Base-by-base conservation (phyloP, 2,888 invertebrate genomes). In the Sinodicranocentrus sp. region DNA sequence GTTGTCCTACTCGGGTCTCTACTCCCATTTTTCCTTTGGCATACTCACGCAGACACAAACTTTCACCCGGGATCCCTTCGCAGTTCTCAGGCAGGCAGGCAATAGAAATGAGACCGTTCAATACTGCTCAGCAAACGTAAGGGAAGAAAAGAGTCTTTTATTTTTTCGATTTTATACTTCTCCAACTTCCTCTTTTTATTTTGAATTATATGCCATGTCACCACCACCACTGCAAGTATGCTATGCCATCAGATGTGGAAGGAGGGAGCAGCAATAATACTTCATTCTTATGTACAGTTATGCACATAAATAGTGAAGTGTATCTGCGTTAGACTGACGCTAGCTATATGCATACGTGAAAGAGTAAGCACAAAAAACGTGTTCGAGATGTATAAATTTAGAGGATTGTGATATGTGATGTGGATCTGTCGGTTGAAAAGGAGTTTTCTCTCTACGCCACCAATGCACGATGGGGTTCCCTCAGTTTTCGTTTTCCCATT, bases 101-200 rank as follows among this genome's bases (percentile, higher is more conserved):
- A 76, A 28, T 44, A 68, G 44, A 77, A 68, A 57, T 21, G 67
- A 77, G 77, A 77, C 57, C 77, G 77, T 77, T 77, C 76, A 77
- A 77, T 77, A 77, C 54, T 67, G 33, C 63, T 52, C 75, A 28
- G 33, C 48, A 44, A 63, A 61, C 13, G 57, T 21, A 61, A 44
- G 61, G 61, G 21, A 59, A 23, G 33, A 57, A 43, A 54, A 23
- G 57, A 21, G 25, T 28, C 59, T 59, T 48, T 44, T 61, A 44
- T 61, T 75, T 61, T 76, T 77, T 77, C 77, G 57, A 77, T 77
- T 68, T 77, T 57, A 23, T 65, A 76, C 65, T 33, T 54, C 17
- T 67, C 33, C 65, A 76, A 39, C 67, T 48, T 65, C 63, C 54
- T 65, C 67, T 65, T 63, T 70, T 70, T 75, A 63, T 77, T 77